A percentile compares a stretch with the other conserved stretches of the same genome.
Conservation (phyloP, 2,113 vertebrate species). For the Istiophorus platypterus region DNA sequence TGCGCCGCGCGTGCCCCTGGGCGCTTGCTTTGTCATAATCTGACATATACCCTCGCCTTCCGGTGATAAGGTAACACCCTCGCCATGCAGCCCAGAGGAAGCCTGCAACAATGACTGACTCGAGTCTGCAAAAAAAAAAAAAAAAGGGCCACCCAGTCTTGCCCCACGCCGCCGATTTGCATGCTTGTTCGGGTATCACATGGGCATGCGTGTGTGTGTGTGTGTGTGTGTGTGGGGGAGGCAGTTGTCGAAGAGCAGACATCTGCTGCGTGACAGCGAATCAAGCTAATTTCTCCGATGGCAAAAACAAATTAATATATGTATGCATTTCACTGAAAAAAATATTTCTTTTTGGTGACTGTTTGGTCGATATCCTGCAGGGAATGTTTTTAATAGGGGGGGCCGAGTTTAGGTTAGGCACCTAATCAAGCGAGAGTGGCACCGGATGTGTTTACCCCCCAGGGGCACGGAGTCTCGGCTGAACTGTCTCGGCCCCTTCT, state of each 20-base stretch:
- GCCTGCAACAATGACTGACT: not conserved
- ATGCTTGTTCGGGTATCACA: constrained; percentile 3
- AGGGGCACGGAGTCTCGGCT: not conserved
- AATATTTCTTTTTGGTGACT: not conserved
- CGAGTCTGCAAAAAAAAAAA: not conserved
- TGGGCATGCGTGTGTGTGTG: not conserved
- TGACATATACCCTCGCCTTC: constrained; percentile 40
- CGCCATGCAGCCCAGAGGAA: constrained; percentile 1
- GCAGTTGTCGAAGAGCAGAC: constrained; percentile 14
- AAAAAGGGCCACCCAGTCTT: not conserved
- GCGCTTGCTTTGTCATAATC: constrained; percentile 53
- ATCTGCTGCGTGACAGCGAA: not conserved
- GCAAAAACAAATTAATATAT: not conserved
- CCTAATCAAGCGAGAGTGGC: not conserved
- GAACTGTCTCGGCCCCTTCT: not conserved
- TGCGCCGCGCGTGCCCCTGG: constrained; percentile 45
- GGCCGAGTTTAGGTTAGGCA: not conserved
- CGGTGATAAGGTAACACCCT: constrained; percentile 42
- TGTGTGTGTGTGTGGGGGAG: too few relatives aligned
- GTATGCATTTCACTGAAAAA: not conserved
- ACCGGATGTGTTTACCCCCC: constrained; percentile 13
- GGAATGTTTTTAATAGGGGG: not conserved
- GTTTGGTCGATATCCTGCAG: not conserved
- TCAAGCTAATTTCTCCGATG: not conserved
- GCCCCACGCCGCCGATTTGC: constrained; percentile 29